Conservation (phyloP, 2,113 vertebrate genomes). For the Struthidea cinerea region DNA sequence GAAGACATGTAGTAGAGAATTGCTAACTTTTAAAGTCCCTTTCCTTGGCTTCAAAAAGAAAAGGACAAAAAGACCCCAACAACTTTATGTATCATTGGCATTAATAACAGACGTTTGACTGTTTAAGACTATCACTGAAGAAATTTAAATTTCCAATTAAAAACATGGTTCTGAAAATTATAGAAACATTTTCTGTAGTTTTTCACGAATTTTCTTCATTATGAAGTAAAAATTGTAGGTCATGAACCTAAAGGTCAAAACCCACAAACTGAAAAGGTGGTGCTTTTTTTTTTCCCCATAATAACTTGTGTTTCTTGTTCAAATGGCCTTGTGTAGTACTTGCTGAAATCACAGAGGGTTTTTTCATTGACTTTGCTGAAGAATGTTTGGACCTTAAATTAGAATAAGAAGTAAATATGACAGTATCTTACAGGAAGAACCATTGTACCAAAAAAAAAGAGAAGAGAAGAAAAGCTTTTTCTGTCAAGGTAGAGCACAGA, state of each 20-base stretch:
- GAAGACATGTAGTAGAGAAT: accelerated
- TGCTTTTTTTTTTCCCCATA: background rate
- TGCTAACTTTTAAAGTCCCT: background rate
- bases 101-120: background rate
- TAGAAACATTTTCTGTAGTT: background rate
- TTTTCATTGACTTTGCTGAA: background rate
- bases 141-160: background rate
- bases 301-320: background rate
- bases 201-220: background rate
- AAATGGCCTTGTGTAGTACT: background rate
- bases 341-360: background rate
- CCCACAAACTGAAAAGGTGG: background rate
- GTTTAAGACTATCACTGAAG: background rate
- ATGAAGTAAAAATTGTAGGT: background rate
- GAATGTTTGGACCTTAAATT: background rate
- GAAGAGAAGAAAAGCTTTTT: background rate
- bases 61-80: accelerated
- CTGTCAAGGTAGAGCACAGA: background rate
- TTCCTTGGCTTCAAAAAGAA: background rate
- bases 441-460: background rate
- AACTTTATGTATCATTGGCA: background rate
- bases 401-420: background rate
- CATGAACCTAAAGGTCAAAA: background rate
- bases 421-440: background rate
- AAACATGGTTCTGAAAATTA: background rate